Evolutionary conservation across 2,888 invertebrate species (phyloP).

Genomic region (Elmis aenea): DNA sequence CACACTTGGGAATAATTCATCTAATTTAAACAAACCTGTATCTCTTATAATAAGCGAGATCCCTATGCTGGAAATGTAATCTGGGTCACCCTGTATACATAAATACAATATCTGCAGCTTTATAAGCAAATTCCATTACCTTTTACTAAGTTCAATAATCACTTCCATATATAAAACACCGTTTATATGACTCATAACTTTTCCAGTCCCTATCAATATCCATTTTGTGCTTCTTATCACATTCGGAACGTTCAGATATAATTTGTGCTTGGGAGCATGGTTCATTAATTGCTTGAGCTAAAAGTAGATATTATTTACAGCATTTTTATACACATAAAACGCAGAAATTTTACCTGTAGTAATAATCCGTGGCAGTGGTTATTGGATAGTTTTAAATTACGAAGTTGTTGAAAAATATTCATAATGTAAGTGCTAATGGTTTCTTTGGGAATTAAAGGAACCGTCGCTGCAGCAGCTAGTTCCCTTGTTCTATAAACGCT

Average conservation of each 20-base stretch:
- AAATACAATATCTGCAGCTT: too few species aligned
- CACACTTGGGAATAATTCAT: too few species aligned
- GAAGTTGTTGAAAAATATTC: conserved; percentile 12
- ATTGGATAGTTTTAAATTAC: conserved; percentile 37
- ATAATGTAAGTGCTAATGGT: conserved; percentile 19
- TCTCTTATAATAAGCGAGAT: too few species aligned
- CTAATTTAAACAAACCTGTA: too few species aligned
- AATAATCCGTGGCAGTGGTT: conserved; percentile 66
- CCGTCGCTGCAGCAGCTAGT: conserved; percentile 67
- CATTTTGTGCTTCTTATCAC: conserved; percentile 25
- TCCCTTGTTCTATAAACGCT: conserved; percentile 64
- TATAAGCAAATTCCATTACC: too few species aligned
- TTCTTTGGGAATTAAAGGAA: conserved; percentile 52
- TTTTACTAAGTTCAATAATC: conserved; percentile 24
- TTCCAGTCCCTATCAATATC: conserved; percentile 30
- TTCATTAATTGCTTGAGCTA: too few species aligned
- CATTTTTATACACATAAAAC: too few species aligned
- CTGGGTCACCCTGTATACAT: too few species aligned
- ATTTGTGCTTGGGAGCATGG: too few species aligned
- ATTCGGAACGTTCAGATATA: conserved; percentile 17
- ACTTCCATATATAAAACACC: conserved; percentile 38
- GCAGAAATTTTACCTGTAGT: too few species aligned
- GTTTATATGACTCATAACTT: conserved; percentile 33
- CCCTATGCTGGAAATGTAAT: too few species aligned
- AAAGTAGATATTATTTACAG: too few species aligned